Base-by-base conservation (phyloP, 1,140 invertebrate genomes). In the Bombus superbus region DNA sequence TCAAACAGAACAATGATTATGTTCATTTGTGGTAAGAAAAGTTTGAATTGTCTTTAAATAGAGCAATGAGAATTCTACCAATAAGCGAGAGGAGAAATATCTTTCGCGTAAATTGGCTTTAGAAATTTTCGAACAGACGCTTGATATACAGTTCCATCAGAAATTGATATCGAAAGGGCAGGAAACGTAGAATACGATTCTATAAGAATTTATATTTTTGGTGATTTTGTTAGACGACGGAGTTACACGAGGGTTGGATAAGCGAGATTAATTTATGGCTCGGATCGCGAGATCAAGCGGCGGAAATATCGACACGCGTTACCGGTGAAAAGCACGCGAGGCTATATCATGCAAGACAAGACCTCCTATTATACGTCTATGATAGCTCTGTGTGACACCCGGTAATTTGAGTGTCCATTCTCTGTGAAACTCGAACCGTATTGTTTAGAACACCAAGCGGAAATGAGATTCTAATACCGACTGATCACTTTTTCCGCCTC, bases 251-350 rank as follows among this genome's bases (percentile, higher is more conserved):
- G 76, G 18, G 3, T 32, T 6, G 75, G 59, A 42, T 78, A 66
- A 78, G 40, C 44, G 76, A 35, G 76, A 66, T 78, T 78, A 78
- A 78, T 78, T 78, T 66, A 78, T 66, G n/a, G n/a, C 28, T 66
- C 11, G 74, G 25, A 76, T 78, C 59, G 22, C 76, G 76, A 38
- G 57, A 64, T 64, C n/a, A 78, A 78, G 42, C 40, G 40, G 15
- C 18, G 59, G 76, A 78, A 78, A 78, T 78, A 78, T 78, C 76
- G 76, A 66, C 76, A 78, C 59, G 40, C 76, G 59, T 78, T 78
- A 78, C 28, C 59, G 40, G 40, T 64, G 76, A 78, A 78, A 64
- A 66, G 76, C 59, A 32, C 57, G 57, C 57, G 76, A 38, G 59
- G 28, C 32, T 78, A 25, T 78, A 66, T 66, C 76, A 78, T 66